Base-by-base conservation (phyloP, 2,888 invertebrate species). In the Cantharis flavilabris region DNA sequence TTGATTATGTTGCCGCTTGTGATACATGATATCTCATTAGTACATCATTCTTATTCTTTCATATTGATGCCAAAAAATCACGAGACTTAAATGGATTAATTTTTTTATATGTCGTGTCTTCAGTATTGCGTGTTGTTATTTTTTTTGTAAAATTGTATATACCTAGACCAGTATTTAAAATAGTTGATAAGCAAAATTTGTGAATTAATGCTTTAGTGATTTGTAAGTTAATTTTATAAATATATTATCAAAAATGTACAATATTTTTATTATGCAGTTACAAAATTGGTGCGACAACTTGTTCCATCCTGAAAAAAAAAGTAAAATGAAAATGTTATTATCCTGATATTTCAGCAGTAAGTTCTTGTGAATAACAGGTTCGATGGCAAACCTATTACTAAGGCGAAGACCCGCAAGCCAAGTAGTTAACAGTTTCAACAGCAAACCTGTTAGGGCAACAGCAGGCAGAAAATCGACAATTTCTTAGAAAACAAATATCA, bases 121-220 rank as follows among this genome's bases (percentile, higher is more conserved):
- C 78, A 78, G 78, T 78, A 78, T 78, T 78, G 71, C 72, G 73
- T 73, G 75, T 78, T 77, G 77, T 75, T 73, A 64, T 71, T 49
- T 73, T 71, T 30, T 75, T 63, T 77, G 73, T 70, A 70, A 70
- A 62, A 49, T 69, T 75, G 70, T 75, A 73, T 70, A 73, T 70
- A 78, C 70, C 70, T 78, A 69, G 71, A 78, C 70, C 78, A 78
- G 73, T 78, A 78, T 78, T 78, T 78, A 78, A 72, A 69, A 20
- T 33, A 77, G 20, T 72, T 71, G 63, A 23, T 76, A 72, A 72
- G 69, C 62, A 72, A 72, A 76, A 67, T 67, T 67, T 67, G n/a
- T 67, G n/a, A 67, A 67, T 23, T 67, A 67, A 67, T 67, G 65
- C 65, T 67, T 67, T 67, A 67, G 20, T 67, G n/a, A 18, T 4